A percentile compares a stretch with the other conserved stretches of the same genome.
These are phyloP conservation scores for Aproaerema taeniolella DNA, from an alignment of 2,888 invertebrate genomes.

Conservation along the genomic window DNA sequence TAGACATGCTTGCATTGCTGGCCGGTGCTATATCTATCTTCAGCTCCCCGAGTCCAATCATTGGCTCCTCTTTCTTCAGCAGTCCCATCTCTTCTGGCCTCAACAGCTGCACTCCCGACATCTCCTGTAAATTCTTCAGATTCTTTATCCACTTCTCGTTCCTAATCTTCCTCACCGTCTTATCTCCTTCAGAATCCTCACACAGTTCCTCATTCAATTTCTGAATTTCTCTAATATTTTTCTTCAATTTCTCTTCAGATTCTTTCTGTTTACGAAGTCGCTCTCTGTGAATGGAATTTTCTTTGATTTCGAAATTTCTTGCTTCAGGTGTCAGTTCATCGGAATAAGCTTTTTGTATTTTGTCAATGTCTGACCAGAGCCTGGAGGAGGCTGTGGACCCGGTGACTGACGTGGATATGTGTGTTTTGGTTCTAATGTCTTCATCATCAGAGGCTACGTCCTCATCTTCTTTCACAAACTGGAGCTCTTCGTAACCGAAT, in stretches of 20 bases:
- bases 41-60: conserved; percentile 30
- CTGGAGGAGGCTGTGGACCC: background rate
- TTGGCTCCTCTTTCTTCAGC: conserved; percentile 25
- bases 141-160: conserved; percentile 49
- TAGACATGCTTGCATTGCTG: conserved; percentile 25
- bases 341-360: conserved; percentile 17
- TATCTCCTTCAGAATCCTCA: background rate
- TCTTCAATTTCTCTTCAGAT: background rate
- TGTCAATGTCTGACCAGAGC: background rate
- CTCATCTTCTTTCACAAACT: conserved; percentile 35
- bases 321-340: no score
- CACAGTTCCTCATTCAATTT: conserved; percentile 6
- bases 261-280: background rate
- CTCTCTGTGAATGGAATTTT: background rate
- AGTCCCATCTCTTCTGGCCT: conserved; percentile 37
- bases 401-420: background rate
- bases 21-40: conserved; percentile 40
- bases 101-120: conserved; percentile 35
- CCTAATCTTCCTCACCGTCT: conserved; percentile 25
- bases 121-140: conserved; percentile 35
- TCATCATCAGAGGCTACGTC: conserved; percentile 1
- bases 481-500: conserved; percentile 43
- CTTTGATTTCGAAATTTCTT: no score
- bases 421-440: background rate
- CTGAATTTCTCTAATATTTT: conserved; percentile 22